Conservation (phyloP, 2,888 invertebrate genomes). For the Ecdyonurus torrentis region DNA sequence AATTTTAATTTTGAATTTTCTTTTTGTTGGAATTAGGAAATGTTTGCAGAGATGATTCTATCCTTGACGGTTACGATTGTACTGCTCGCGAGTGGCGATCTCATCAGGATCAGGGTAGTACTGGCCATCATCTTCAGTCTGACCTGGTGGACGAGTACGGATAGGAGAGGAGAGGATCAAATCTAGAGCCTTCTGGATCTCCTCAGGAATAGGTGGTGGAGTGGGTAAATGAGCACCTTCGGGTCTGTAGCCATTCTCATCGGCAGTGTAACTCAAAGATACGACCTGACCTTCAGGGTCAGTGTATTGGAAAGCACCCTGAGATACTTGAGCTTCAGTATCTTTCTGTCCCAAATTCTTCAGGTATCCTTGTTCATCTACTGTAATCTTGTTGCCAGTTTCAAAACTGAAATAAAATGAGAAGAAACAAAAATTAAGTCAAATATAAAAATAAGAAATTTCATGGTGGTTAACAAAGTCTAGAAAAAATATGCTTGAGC, state of each 20-base stretch:
- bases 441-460: too few species aligned
- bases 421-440: too few species aligned
- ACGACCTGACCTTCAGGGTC: conserved; percentile 51
- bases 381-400: neutral
- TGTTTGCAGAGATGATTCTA: too few species aligned
- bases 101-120: neutral
- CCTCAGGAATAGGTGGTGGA: conserved; percentile 8
- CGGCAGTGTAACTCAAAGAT: conserved; percentile 45
- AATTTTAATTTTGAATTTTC: too few species aligned
- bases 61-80: neutral
- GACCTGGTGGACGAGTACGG: neutral
- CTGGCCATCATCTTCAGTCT: neutral
- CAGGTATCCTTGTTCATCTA: conserved; percentile 42
- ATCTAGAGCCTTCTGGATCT: conserved; percentile 8
- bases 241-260: conserved; percentile 43
- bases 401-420: neutral
- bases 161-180: neutral
- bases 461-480: too few species aligned
- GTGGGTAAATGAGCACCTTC: conserved; percentile 8
- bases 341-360: conserved; percentile 51
- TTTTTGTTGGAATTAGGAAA: too few species aligned
- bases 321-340: conserved; percentile 33
- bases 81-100: neutral
- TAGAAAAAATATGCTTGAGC: too few species aligned
- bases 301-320: conserved; percentile 47